Percentiles rank a stretch among this genome's conserved stretches.
Evolutionary conservation across 2,888 invertebrate genomes (phyloP).

Genomic region (Helleia helle): DNA sequence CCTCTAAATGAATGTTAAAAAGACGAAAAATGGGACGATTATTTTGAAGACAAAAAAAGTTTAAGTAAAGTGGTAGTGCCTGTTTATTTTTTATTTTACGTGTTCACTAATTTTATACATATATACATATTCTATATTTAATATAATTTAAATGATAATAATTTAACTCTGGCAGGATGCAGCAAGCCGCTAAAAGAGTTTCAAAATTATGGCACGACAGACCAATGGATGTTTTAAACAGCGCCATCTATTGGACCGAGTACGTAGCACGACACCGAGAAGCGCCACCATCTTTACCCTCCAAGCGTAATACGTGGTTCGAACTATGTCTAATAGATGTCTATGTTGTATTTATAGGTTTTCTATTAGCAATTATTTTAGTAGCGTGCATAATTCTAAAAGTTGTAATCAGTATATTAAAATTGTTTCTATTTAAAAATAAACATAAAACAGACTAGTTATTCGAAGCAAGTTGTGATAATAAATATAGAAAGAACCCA

Average conservation of each 20-base stretch:
- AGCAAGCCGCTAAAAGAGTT: slow-evolving; percentile 54
- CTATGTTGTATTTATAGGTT: slow-evolving; percentile 28
- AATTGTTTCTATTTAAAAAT: not conserved
- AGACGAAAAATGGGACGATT: too few relatives aligned
- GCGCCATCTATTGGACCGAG: slow-evolving; percentile 78
- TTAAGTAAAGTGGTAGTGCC: too few relatives aligned
- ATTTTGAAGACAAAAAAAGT: too few relatives aligned
- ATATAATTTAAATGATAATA: not conserved
- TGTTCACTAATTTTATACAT: too few relatives aligned
- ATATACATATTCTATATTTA: too few relatives aligned
- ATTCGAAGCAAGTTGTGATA: too few relatives aligned
- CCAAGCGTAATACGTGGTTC: slow-evolving; percentile 35
- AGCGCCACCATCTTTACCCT: slow-evolving; percentile 37
- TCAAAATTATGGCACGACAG: slow-evolving; percentile 70
- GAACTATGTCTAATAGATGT: slow-evolving; percentile 42
- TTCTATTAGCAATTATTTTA: slow-evolving; percentile 20
- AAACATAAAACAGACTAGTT: not conserved
- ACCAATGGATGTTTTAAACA: slow-evolving; percentile 70
- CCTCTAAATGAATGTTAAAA: too few relatives aligned
- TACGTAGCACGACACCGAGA: slow-evolving; percentile 69
- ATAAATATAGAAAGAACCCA: too few relatives aligned
- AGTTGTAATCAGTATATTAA: slow-evolving; percentile 8
- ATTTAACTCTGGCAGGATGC: slow-evolving; percentile 38
- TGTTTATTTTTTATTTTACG: too few relatives aligned
- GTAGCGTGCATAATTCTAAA: slow-evolving; percentile 20